phyloP scores from a whole-genome alignment of 2,113 vertebrate species.

The Phyllopteryx taeniolatus region DNA sequence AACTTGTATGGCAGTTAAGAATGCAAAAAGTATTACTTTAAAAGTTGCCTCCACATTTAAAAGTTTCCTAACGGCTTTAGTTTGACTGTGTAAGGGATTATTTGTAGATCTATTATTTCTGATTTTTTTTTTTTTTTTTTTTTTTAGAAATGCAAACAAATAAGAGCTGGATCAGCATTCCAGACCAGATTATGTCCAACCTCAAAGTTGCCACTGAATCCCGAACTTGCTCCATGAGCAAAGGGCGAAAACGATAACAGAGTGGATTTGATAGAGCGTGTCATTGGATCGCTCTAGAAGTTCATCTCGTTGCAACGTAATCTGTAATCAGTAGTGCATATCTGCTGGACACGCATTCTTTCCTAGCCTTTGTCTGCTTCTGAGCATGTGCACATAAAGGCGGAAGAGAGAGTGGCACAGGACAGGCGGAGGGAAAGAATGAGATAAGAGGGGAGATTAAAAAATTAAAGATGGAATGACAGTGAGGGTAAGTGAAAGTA shows the following conservation, averaged over 20 bases:
- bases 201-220: not conserved
- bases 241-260: conserved; percentile 16
- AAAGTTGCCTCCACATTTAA: too few species aligned
- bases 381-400: conserved; percentile 28
- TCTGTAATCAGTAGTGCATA: conserved; percentile 25
- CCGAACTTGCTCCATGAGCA: not conserved
- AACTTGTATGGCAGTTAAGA: too few species aligned
- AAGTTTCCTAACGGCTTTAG: too few species aligned
- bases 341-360: conserved; percentile 58
- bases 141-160: not conserved
- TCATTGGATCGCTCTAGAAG: conserved; percentile 61
- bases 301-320: conserved; percentile 48
- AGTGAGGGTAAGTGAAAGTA: not conserved
- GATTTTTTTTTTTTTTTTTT: not conserved
- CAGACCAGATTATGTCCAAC: not conserved
- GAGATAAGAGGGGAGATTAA: not conserved
- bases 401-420: not conserved
- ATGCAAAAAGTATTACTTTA: too few species aligned
- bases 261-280: conserved; percentile 57
- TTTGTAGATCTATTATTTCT: not conserved
- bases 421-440: conserved; percentile 1
- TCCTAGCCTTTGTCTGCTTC: conserved; percentile 38
- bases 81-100: not conserved
- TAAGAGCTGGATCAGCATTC: not conserved
- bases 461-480: not conserved